Evolutionary conservation across 2,797 vertebrate species (phyloP).

Genomic region (Hemitrygon akajei): DNA sequence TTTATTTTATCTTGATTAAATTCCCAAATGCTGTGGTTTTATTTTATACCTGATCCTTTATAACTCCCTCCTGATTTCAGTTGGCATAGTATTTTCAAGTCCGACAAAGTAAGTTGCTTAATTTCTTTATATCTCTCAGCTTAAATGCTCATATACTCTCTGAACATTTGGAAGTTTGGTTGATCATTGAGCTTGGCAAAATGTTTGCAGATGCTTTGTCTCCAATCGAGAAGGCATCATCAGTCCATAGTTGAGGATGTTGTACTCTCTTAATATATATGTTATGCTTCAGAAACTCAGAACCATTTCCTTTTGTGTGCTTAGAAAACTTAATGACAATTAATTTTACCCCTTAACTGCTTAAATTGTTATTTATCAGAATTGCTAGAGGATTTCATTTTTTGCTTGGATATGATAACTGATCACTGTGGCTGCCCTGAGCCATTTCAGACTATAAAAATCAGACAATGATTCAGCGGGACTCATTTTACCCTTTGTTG

Average conservation of each 20-base stretch:
- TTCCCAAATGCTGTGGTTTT: too few species aligned
- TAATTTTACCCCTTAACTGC: neutral
- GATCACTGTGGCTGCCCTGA: neutral
- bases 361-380: neutral
- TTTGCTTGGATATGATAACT: neutral
- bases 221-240: too few species aligned
- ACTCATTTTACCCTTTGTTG: neutral
- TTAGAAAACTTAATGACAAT: neutral
- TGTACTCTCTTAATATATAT: too few species aligned
- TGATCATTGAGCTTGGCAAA: too few species aligned
- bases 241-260: too few species aligned
- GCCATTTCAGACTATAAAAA: neutral
- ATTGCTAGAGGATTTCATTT: neutral
- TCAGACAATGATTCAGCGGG: neutral
- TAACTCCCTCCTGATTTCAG: neutral
- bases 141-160: neutral
- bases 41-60: too few species aligned
- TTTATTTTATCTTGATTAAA: neutral
- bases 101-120: neutral
- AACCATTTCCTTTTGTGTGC: neutral
- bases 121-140: neutral
- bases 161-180: neutral
- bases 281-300: neutral
- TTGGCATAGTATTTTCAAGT: neutral
- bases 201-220: too few species aligned